These are phyloP conservation scores for Merluccius polli DNA, from an alignment of 2,797 vertebrate genomes.

Conservation along the genomic window DNA sequence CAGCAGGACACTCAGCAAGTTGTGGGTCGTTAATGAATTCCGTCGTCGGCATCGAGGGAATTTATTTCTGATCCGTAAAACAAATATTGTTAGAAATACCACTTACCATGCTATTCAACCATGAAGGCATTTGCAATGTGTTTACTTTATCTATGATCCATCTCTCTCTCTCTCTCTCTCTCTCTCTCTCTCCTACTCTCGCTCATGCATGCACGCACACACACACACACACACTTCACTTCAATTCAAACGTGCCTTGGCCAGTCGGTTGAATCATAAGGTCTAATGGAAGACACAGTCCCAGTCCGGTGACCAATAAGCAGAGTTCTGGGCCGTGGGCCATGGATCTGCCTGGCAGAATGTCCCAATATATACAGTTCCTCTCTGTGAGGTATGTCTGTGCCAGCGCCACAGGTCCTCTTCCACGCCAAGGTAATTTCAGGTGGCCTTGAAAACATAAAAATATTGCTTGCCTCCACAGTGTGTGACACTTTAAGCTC, in stretches of 20 bases:
- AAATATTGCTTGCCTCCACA: conserved; percentile 29
- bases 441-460: conserved; percentile 35
- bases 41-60: too few relatives aligned
- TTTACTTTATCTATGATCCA: too few relatives aligned
- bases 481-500: too few relatives aligned
- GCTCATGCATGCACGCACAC: not conserved
- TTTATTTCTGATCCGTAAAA: too few relatives aligned
- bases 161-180: too few relatives aligned
- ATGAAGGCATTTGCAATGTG: too few relatives aligned
- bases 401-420: conserved; percentile 38
- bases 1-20: too few relatives aligned
- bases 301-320: conserved; percentile 31
- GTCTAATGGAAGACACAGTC: conserved; percentile 29
- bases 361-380: conserved; percentile 11
- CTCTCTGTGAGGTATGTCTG: conserved; percentile 21
- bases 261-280: conserved; percentile 29
- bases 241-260: not conserved
- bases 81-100: too few relatives aligned
- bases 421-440: conserved; percentile 43
- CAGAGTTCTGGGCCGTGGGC: conserved; percentile 52
- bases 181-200: too few relatives aligned
- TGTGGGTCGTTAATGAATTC: too few relatives aligned
- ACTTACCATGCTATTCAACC: too few relatives aligned
- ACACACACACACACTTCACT: not conserved
- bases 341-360: conserved; percentile 51